A percentile compares a stretch with the other conserved stretches of the same genome.
phyloP scores from a whole-genome alignment of 2,797 vertebrate genomes.

The Myotis daubentonii region DNA sequence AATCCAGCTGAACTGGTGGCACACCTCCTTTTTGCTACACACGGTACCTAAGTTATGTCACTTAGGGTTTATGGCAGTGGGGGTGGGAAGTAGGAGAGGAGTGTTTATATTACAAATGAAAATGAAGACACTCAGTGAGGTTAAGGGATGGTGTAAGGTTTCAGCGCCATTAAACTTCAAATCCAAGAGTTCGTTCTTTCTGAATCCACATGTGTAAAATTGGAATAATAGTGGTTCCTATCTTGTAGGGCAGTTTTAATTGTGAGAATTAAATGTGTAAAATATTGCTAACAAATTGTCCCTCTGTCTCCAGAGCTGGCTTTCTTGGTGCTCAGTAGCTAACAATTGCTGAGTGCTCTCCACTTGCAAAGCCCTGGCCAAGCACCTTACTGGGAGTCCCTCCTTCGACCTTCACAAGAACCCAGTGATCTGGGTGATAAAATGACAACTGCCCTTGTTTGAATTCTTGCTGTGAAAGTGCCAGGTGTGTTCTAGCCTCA shows the following conservation, averaged over 20 bases:
- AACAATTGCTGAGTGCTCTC: not conserved
- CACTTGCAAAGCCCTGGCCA: not conserved
- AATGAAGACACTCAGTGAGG: not conserved
- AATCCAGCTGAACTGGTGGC: not conserved
- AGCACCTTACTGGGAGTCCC: not conserved
- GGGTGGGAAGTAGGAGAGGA: not conserved
- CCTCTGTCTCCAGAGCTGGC: not conserved
- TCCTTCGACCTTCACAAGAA: not conserved
- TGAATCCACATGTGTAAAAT: not conserved
- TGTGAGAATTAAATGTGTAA: not conserved
- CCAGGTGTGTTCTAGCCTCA: not conserved
- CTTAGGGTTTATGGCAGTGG: not conserved
- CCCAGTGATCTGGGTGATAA: not conserved
- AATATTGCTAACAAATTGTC: not conserved
- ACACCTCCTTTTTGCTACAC: not conserved
- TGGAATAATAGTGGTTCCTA: not conserved
- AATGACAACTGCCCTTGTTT: not conserved
- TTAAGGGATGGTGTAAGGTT: not conserved
- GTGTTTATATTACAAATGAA: not conserved
- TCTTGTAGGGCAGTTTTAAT: not conserved
- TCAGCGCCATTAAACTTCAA: not conserved
- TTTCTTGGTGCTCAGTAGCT: not conserved
- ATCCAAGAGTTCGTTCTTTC: not conserved
- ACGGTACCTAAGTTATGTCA: not conserved
- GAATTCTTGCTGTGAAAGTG: not conserved